Percentiles rank a stretch among this genome's conserved stretches.
phyloP scores from a whole-genome alignment of 1,140 invertebrate species.

The Augochlora pura region DNA sequence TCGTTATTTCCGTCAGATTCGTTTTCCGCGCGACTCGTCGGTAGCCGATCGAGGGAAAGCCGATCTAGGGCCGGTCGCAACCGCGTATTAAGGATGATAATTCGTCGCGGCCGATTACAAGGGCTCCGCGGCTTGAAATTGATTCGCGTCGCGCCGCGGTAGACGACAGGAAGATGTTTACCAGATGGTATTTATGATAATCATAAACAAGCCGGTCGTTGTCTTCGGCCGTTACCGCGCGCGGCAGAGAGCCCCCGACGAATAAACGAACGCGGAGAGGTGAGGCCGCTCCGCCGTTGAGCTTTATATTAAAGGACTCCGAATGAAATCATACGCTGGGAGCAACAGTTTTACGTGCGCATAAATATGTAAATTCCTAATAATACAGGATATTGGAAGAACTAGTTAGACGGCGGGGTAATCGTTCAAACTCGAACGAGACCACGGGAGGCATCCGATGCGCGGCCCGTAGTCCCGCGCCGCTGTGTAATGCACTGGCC shows the following conservation, averaged over 20 bases:
- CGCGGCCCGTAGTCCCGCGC: not conserved
- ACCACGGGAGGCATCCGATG: not conserved
- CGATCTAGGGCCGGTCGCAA: too few relatives aligned
- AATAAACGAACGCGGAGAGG: too few relatives aligned
- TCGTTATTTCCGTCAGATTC: too few relatives aligned
- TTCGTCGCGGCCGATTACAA: not conserved
- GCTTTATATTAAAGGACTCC: constrained; percentile 44
- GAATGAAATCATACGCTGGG: constrained; percentile 43
- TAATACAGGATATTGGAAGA: constrained; percentile 47
- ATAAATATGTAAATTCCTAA: constrained; percentile 52
- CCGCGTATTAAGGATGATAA: not conserved
- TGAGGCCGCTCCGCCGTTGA: too few relatives aligned
- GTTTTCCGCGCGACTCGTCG: too few relatives aligned
- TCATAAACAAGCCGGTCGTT: constrained; percentile 39
- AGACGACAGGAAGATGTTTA: constrained; percentile 35
- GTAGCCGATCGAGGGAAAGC: too few relatives aligned
- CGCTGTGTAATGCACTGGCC: not conserved
- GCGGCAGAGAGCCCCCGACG: not conserved
- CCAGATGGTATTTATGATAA: constrained; percentile 48
- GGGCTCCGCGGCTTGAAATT: constrained; percentile 17
- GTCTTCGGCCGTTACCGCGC: constrained; percentile 30
- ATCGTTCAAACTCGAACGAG: constrained; percentile 34
- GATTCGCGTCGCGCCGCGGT: constrained; percentile 29
- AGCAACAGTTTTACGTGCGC: constrained; percentile 39
- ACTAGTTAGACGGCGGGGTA: constrained; percentile 31